Evolutionary conservation across 92 coral and sea anemone species (phyloP).

Genomic region (Palythoa heliodiscus): DNA sequence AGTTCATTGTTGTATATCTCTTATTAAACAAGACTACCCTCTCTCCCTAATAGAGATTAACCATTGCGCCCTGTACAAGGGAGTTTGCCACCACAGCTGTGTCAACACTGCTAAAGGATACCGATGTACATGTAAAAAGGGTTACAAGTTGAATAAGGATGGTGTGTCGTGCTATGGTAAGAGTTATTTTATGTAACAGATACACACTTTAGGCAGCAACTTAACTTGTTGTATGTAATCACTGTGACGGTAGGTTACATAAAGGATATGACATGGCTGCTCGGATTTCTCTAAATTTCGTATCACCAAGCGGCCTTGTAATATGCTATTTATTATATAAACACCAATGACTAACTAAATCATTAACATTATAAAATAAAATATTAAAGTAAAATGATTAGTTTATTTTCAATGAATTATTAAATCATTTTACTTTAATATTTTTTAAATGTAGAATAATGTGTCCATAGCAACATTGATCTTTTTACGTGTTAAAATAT

Average conservation of each 20-base stretch:
- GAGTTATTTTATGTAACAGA: background rate
- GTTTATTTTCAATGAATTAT: background rate
- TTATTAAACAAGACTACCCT: conserved; percentile 18
- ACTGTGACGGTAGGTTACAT: background rate
- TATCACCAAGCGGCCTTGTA: background rate
- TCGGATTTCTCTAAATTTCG: no score
- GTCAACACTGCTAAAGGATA: conserved; percentile 89
- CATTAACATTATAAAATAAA: no score
- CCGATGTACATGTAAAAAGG: conserved; percentile 94
- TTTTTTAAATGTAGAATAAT: no score
- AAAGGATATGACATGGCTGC: no score
- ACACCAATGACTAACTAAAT: background rate
- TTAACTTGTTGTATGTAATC: background rate
- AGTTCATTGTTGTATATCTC: no score
- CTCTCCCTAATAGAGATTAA: conserved; percentile 69
- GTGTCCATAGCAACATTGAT: no score
- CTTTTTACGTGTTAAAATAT: no score
- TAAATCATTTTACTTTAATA: no score
- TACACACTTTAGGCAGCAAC: no score
- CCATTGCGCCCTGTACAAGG: conserved; percentile 88
- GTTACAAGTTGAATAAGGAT: conserved; percentile 84
- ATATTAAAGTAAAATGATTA: no score
- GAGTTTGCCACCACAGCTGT: conserved; percentile 99
- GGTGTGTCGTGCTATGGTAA: conserved; percentile 96
- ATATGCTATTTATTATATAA: no score